Conservation (phyloP, 2,888 invertebrate genomes). For the Nephrotoma guestfalica region DNA sequence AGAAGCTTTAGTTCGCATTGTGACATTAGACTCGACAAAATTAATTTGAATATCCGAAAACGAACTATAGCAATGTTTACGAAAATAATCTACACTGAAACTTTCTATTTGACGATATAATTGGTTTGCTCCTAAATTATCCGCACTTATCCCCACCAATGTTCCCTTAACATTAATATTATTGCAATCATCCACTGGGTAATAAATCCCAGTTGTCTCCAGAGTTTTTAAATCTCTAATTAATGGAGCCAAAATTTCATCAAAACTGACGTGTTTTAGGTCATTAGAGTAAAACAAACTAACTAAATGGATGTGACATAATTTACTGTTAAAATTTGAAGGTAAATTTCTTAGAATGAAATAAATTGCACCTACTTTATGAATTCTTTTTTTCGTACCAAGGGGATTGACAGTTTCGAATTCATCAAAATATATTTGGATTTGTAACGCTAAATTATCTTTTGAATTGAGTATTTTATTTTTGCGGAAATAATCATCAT, state of each 20-base stretch:
- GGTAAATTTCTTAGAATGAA: constrained; percentile 12
- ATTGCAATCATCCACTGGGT: neutral
- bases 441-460: constrained; percentile 5
- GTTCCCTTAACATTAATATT: neutral
- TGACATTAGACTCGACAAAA: neutral
- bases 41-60: neutral
- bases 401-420: neutral
- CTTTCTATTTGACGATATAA: neutral
- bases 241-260: constrained; percentile 9
- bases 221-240: constrained; percentile 11
- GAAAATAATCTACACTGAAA: constrained; percentile 1
- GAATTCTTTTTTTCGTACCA: constrained; percentile 8
- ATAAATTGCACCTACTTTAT: constrained; percentile 16
- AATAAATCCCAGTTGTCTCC: constrained; percentile 10
- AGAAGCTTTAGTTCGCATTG: neutral
- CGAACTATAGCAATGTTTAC: neutral
- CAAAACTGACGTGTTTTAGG: constrained; percentile 9
- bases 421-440: constrained; percentile 13
- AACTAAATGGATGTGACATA: constrained; percentile 11
- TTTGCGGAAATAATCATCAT: neutral
- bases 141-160: neutral
- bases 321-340: constrained; percentile 5
- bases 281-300: constrained; percentile 11
- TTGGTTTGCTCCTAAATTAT: neutral
- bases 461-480: neutral